phyloP scores from a whole-genome alignment of 2,888 invertebrate genomes.

The Agapetus fuscipes region DNA sequence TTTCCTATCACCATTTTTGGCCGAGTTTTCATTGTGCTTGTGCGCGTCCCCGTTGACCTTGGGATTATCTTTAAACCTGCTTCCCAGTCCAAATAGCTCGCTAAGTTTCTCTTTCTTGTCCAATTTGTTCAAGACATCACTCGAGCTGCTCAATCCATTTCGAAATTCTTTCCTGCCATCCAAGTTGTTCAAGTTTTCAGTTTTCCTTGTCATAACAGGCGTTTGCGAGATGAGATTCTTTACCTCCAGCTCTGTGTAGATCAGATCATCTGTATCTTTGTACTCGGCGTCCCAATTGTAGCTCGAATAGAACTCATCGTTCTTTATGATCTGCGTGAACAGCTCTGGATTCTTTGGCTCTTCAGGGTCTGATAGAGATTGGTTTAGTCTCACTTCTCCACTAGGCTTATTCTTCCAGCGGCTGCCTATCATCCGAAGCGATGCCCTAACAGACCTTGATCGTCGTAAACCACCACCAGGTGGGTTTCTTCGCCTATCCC shows the following conservation, averaged over 20 bases:
- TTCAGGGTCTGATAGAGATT: constrained; percentile 19
- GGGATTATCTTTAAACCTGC: neutral
- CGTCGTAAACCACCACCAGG: constrained; percentile 44
- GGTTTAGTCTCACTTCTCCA: constrained; percentile 32
- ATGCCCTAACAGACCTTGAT: constrained; percentile 60
- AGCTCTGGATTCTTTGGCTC: constrained; percentile 15
- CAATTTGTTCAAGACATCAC: constrained; percentile 27
- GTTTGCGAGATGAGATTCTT: constrained; percentile 38
- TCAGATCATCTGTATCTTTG: constrained; percentile 27
- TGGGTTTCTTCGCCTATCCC: constrained; percentile 39
- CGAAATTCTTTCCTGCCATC: no score
- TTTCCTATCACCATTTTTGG: no score
- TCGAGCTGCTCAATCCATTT: constrained; percentile 25
- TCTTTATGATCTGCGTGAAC: constrained; percentile 28
- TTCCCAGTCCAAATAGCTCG: constrained; percentile 33
- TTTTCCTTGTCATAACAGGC: constrained; percentile 39
- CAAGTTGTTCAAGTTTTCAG: constrained; percentile 24
- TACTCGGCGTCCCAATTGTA: constrained; percentile 37
- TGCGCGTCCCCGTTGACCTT: neutral
- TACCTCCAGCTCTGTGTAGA: constrained; percentile 40
- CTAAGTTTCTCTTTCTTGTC: constrained; percentile 38
- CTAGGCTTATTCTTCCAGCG: constrained; percentile 41
- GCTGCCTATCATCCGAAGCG: constrained; percentile 54
- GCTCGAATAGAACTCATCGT: constrained; percentile 33
- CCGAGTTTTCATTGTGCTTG: no score